Base-by-base conservation (phyloP, 2,888 invertebrate species). In the Leptopterna dolabrata region DNA sequence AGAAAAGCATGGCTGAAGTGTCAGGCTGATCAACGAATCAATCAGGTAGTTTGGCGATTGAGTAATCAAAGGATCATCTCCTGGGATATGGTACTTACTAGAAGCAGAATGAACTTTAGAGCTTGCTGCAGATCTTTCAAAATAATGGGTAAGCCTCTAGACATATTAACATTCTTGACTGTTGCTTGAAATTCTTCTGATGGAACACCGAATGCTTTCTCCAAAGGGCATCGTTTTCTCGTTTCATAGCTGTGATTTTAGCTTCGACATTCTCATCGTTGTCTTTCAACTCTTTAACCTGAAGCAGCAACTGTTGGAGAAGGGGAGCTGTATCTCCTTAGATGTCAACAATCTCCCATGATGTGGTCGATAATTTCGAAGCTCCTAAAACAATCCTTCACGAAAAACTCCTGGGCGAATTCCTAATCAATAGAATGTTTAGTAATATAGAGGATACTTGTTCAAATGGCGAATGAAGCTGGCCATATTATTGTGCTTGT, bases 401-500 rank as follows among this genome's bases (percentile, higher is more conserved):
- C 94, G 91, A 99, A 99, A 92, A 95, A 98, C 16, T 96, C 96
- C 93, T 99, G 99, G 29, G 96, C 96, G 93, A 99, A 99, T 92
- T 99, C 98, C 92, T 99, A 96, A 92, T 97, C 97, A 97, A 96
- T 4, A 97, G 95, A 89, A 87, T 82, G 73, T 87, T 87, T 19
- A 82, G 81, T 63, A 88, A 95, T 96, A 94, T 95, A n/a, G n/a
- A n/a, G n/a, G n/a, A 97, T 97, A 99, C 99, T 99, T 99, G 93
- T 99, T 99, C 76, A 99, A 93, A 91, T 99, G 99, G 11, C 99
- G 93, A 88, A 99, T 97, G 92, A 99, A 99, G 92, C 99, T 99
- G 89, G 99, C 98, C 96, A 99, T 97, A 91, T 99, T 99, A 92
- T 97, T 99, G 92, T 99, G 99, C 93, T 99, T 99, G 93, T 99